Evolutionary conservation across 2,113 vertebrate species (phyloP).

Genomic region (Sinocyclocheilus maitianheensis): DNA sequence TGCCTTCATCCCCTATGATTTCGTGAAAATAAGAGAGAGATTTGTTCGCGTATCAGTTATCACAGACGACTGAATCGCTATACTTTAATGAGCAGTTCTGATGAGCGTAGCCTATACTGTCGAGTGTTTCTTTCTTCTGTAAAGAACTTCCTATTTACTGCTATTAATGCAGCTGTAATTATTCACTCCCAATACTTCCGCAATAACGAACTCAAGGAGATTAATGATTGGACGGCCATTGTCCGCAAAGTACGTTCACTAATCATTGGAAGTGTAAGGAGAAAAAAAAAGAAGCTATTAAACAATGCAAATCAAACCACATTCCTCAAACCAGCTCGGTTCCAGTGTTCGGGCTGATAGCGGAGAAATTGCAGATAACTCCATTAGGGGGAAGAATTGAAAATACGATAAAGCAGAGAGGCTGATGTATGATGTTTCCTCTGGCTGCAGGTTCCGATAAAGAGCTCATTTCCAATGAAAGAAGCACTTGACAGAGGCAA

Average conservation of each 20-base stretch:
- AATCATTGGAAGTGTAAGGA: conserved; percentile 75
- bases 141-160: conserved; percentile 64
- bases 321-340: conserved; percentile 68
- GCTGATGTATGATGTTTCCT: conserved; percentile 51
- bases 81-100: conserved; percentile 29
- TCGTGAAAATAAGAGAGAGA: neutral
- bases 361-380: conserved; percentile 47
- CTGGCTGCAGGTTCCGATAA: conserved; percentile 49
- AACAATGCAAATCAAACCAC: conserved; percentile 79
- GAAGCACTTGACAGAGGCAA: conserved; percentile 55
- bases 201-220: conserved; percentile 75
- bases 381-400: conserved; percentile 52
- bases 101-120: conserved; percentile 29
- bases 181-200: conserved; percentile 60
- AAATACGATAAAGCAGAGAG: conserved; percentile 48
- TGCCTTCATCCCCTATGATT: neutral
- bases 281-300: conserved; percentile 68
- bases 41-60: neutral
- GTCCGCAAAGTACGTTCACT: conserved; percentile 70
- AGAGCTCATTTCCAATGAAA: conserved; percentile 57
- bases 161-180: conserved; percentile 69
- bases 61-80: neutral
- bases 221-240: conserved; percentile 77
- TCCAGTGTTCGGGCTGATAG: conserved; percentile 47
- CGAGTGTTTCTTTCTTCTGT: conserved; percentile 50